Evolutionary conservation across 64 coral and sea anemone genomes (phyloP), one percentile per base, ranked within the genome.

Genomic region (Montipora foliosa): DNA sequence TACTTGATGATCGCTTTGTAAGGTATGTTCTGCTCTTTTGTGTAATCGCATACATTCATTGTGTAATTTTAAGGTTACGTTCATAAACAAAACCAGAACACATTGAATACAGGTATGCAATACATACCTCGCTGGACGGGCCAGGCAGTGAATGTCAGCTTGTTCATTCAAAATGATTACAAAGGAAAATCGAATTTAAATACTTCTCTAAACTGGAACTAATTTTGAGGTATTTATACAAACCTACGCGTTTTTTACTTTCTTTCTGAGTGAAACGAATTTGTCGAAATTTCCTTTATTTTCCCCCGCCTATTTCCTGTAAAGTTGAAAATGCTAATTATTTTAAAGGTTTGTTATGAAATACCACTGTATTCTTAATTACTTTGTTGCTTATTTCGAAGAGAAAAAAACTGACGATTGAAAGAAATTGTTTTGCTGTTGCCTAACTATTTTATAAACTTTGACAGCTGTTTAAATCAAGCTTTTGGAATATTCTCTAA

Each of bases 401-500:
- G 62, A 16, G 7, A 50, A 5, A 12, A 12, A 71, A 60, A 4
- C 66, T 37, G 37, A 17, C 5, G n/a, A 8, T 20, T 50, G 3
- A 48, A 76, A 13, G 74, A 25, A 78, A 78, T 49, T 11, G 13
- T 16, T 50, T 4, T 9, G 12, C 49, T 64, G 21, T 67, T 14
- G 37, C 15, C 8, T 15, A 48, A 20, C 44, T 86, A 47, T 86
- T 86, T 86, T 86, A 17, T 50, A 45, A 86, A 86, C 64, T 86
- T 10, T 20, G 15, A 71, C 82, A 86, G 82, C 82, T 86, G 82
- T 86, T 86, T 50, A 47, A 86, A 86, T 37, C 15, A 50, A 72
- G 49, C 37, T 5, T 47, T 5, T 6, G n/a, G 16, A n/a, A 21
- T 71, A 44, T 64, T n/a, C 3, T 47, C 19, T 22, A 69, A 24